Percentiles rank a stretch among this genome's conserved stretches.
Evolutionary conservation across 2,888 invertebrate species (phyloP).

Genomic region (Erebia ligea): DNA sequence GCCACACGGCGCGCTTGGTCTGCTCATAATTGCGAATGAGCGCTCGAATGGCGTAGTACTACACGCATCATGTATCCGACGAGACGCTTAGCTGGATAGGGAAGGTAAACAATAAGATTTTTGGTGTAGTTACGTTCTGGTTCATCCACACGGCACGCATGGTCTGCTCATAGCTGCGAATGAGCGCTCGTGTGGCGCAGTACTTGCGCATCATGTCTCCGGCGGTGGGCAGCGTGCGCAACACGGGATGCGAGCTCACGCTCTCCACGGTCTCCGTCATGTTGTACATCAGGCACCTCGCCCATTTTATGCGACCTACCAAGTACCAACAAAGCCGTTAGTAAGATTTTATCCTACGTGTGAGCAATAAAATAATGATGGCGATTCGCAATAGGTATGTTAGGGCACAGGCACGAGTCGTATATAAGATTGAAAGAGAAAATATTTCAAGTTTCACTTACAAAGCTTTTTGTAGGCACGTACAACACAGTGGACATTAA

Average conservation of each 20-base stretch:
- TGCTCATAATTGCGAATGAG: slow-evolving; percentile 89
- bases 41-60: slow-evolving; percentile 89
- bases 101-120: too few relatives aligned
- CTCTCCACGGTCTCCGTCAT: slow-evolving; percentile 92
- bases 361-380: too few relatives aligned
- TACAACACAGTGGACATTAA: too few relatives aligned
- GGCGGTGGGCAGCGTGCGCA: slow-evolving; percentile 88
- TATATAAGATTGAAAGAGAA: too few relatives aligned
- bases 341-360: too few relatives aligned
- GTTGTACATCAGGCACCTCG: slow-evolving; percentile 90
- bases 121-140: slow-evolving; percentile 85
- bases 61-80: slow-evolving; percentile 88
- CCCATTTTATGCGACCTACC: slow-evolving; percentile 90
- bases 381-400: too few relatives aligned
- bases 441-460: too few relatives aligned
- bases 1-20: slow-evolving; percentile 92
- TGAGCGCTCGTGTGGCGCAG: slow-evolving; percentile 87
- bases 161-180: slow-evolving; percentile 90
- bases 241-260: slow-evolving; percentile 89
- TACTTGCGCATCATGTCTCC: slow-evolving; percentile 90
- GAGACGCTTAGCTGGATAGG: too few relatives aligned
- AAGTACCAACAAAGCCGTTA: neutral
- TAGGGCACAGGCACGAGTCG: too few relatives aligned
- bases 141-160: slow-evolving; percentile 93
- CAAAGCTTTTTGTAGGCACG: too few relatives aligned